These are phyloP conservation scores for Notechis scutatus DNA, from an alignment of 2,113 vertebrate genomes.

Conservation along the genomic window DNA sequence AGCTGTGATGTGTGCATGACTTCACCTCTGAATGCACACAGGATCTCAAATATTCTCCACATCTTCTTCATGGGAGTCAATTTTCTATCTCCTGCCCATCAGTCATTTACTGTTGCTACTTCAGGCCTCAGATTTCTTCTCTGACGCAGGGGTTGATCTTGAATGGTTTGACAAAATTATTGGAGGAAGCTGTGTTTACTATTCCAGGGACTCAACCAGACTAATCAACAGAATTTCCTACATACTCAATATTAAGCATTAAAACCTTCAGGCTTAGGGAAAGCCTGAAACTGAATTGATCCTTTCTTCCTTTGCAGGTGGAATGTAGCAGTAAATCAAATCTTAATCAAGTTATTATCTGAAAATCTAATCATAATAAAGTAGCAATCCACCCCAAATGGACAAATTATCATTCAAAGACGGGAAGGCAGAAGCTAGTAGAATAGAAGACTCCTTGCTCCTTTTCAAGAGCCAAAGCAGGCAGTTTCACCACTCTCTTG, in stretches of 20 bases:
- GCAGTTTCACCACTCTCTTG: neutral
- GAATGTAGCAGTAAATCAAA: neutral
- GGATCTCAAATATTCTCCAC: neutral
- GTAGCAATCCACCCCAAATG: neutral
- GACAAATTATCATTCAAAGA: neutral
- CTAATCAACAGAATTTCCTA: neutral
- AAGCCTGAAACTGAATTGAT: neutral
- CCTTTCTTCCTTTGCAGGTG: neutral
- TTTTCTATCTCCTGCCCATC: neutral
- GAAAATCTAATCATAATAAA: neutral
- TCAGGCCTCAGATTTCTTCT: neutral
- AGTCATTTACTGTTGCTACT: neutral
- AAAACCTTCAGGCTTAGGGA: neutral
- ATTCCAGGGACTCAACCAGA: neutral
- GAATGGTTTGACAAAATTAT: neutral
- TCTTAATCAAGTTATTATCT: neutral
- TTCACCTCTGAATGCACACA: neutral
- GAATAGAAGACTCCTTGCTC: neutral
- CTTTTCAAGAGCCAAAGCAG: neutral
- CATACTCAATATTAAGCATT: neutral
- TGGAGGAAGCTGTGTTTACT: neutral
- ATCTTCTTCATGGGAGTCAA: neutral
- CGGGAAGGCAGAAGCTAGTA: neutral
- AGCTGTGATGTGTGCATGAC: neutral
- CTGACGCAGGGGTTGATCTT: neutral